phyloP scores from a whole-genome alignment of 2,113 vertebrate species.

The Albula goreensis region DNA sequence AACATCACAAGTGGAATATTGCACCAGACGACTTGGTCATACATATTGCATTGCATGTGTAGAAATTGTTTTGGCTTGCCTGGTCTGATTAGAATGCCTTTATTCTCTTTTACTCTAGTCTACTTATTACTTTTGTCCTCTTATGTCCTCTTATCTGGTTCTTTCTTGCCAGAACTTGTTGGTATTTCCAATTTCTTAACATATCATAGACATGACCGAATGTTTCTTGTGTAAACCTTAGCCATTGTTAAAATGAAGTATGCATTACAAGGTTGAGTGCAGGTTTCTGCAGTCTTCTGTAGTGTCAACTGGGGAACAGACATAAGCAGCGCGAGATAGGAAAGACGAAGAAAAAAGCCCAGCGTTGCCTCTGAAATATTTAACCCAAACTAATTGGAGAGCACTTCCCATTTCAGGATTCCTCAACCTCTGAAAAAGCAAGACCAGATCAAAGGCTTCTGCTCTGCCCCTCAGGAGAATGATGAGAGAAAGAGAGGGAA shows the following conservation, averaged over 20 bases:
- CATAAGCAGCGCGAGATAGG: constrained; percentile 20
- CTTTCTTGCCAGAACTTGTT: neutral
- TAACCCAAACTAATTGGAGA: constrained; percentile 61
- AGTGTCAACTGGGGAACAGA: constrained; percentile 36
- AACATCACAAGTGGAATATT: neutral
- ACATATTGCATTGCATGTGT: neutral
- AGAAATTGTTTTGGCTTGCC: neutral
- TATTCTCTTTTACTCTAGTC: neutral
- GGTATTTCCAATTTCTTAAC: constrained; percentile 20
- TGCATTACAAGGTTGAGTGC: constrained; percentile 21
- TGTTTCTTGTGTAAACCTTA: constrained; percentile 22
- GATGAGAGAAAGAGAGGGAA: constrained; percentile 32
- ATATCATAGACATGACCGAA: constrained; percentile 2
- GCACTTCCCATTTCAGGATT: constrained; percentile 56
- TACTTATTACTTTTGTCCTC: neutral
- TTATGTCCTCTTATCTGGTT: neutral
- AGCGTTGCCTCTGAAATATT: constrained; percentile 54
- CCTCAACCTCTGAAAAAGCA: constrained; percentile 50
- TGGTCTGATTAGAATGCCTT: neutral
- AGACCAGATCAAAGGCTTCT: constrained; percentile 55
- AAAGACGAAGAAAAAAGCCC: constrained; percentile 21
- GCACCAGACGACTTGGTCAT: neutral
- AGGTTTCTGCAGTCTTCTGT: constrained; percentile 35
- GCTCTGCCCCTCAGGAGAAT: constrained; percentile 44
- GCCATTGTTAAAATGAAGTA: constrained; percentile 21